Evolutionary conservation across 1,140 invertebrate genomes (phyloP).

Genomic region (Meloidogyne chitwoodi): DNA sequence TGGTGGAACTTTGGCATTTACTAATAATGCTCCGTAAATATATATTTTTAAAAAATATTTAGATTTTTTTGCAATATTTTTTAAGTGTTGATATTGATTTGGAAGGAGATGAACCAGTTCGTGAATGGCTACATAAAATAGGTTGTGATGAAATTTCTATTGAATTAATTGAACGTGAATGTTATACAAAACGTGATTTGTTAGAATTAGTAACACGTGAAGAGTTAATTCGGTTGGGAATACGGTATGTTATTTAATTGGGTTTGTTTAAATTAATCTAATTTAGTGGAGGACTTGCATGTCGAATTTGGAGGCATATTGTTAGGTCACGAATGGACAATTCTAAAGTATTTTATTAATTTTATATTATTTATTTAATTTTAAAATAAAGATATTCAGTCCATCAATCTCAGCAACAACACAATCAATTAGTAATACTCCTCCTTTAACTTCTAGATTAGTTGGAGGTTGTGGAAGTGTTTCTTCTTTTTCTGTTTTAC

Average conservation of each 20-base stretch:
- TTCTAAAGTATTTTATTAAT: conserved; percentile 20
- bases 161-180: conserved; percentile 70
- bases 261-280: background rate
- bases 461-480: background rate
- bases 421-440: conserved; percentile 9
- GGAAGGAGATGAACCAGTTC: conserved; percentile 22
- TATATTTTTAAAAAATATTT: background rate
- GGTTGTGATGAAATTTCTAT: conserved; percentile 41
- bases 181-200: conserved; percentile 75
- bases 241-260: conserved; percentile 66
- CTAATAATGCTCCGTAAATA: background rate
- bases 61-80: background rate
- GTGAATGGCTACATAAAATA: conserved; percentile 32
- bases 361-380: too few species aligned
- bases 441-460: background rate
- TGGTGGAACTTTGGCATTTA: background rate
- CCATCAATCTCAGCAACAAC: conserved; percentile 8
- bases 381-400: background rate
- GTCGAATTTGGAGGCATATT: conserved; percentile 57
- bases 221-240: conserved; percentile 71
- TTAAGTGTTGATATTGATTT: background rate
- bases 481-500: background rate
- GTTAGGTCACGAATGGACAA: conserved; percentile 43
- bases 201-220: conserved; percentile 71
- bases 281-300: conserved; percentile 57